Conservation (phyloP, 2,888 invertebrate genomes). For the Athalia rosae region DNA sequence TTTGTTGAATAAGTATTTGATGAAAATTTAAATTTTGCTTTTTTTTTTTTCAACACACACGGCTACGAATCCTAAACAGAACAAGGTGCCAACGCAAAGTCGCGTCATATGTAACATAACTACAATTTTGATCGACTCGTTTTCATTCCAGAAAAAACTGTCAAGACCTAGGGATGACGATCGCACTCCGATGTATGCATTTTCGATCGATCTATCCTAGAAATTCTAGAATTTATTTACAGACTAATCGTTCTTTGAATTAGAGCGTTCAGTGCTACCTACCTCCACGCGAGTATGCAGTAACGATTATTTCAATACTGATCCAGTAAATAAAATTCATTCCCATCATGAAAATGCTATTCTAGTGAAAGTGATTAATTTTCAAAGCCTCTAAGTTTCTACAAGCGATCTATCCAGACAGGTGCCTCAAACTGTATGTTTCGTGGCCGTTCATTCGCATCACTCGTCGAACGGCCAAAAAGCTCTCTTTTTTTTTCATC, state of each 20-base stretch:
- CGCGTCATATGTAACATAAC: no score
- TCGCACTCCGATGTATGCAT: background rate
- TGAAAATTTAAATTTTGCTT: background rate
- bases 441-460: background rate
- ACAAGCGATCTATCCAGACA: conserved; percentile 24
- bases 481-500: conserved; percentile 16
- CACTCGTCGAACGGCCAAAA: conserved; percentile 8
- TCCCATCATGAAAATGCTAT: conserved; percentile 19
- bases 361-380: conserved; percentile 20
- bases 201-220: background rate
- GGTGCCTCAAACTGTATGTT: conserved; percentile 27
- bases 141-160: no score
- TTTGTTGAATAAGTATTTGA: background rate
- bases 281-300: background rate
- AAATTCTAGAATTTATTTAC: no score
- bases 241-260: no score
- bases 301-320: background rate
- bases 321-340: conserved; percentile 22
- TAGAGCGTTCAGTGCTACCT: background rate
- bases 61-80: no score
- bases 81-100: no score
- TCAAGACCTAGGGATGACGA: no score
- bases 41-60: no score
- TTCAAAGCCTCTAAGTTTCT: conserved; percentile 38
- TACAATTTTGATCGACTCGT: no score